phyloP scores from a whole-genome alignment of 2,797 vertebrate genomes.

The Agapornis canus region DNA sequence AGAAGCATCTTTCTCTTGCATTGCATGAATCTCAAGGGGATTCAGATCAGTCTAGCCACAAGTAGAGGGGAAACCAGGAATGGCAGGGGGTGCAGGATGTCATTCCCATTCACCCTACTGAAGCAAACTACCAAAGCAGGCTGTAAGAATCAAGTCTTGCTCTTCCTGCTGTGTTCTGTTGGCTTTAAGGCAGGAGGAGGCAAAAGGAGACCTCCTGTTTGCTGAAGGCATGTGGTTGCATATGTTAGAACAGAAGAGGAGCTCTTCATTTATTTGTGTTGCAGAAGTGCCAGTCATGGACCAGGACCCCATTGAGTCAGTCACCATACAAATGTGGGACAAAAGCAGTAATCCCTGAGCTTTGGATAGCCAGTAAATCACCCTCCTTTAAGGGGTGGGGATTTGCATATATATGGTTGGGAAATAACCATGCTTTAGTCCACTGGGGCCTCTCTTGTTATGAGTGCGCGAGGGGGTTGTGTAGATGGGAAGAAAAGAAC shows the following conservation, averaged over 20 bases:
- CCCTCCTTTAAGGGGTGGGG: neutral
- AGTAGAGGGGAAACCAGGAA: neutral
- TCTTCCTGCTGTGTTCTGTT: neutral
- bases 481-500: neutral
- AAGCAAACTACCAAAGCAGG: neutral
- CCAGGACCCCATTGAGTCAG: neutral
- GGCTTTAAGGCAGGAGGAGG: neutral
- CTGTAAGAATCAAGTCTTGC: neutral
- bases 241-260: neutral
- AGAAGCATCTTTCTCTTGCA: neutral
- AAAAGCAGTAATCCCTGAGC: constrained; percentile 6
- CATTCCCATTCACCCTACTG: neutral
- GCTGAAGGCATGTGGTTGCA: neutral
- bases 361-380: constrained; percentile 26
- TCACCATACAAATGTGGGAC: neutral
- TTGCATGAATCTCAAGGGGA: neutral
- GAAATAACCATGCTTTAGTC: neutral
- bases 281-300: neutral
- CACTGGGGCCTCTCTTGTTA: neutral
- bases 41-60: neutral
- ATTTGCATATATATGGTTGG: constrained; percentile 37
- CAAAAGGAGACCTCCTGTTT: neutral
- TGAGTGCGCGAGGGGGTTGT: neutral
- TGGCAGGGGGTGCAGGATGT: neutral
- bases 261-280: neutral